These are phyloP conservation scores for Pentalonia nigronervosa DNA, from an alignment of 1,140 invertebrate species.

Conservation along the genomic window DNA sequence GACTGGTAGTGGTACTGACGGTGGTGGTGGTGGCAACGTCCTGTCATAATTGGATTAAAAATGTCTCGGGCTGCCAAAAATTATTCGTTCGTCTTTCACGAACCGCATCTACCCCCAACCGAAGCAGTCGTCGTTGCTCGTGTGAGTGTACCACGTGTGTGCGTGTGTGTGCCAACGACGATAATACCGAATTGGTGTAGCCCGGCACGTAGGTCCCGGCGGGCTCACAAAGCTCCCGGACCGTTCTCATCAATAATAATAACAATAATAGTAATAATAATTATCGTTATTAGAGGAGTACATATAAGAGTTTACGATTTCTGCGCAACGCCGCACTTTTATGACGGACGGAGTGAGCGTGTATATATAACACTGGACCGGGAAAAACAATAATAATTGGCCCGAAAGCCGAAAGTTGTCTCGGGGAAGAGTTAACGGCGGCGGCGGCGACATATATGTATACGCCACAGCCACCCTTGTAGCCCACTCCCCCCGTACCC, in stretches of 20 bases:
- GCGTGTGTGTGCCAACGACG: background rate
- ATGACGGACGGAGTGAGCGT: conserved; percentile 26
- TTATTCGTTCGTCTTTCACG: conserved; percentile 46
- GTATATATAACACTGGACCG: background rate
- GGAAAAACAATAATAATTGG: conserved; percentile 31
- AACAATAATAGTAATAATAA: conserved; percentile 46
- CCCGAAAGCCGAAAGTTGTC: background rate
- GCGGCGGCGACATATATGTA: background rate
- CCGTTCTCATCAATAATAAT: conserved; percentile 52
- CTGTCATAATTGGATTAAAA: conserved; percentile 58
- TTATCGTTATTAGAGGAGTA: conserved; percentile 49
- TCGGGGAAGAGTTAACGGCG: background rate
- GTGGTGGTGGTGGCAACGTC: background rate
- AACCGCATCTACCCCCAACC: background rate
- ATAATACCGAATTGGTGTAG: conserved; percentile 50
- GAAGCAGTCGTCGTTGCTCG: background rate
- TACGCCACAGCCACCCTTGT: background rate
- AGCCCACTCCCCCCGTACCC: background rate
- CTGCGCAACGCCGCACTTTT: conserved; percentile 34
- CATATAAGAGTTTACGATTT: conserved; percentile 53
- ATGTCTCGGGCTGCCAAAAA: conserved; percentile 51
- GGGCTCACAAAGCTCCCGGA: conserved; percentile 44
- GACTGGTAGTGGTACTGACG: background rate
- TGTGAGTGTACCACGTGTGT: background rate
- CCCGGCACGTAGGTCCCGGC: conserved; percentile 52